Conservation (phyloP, 1,140 invertebrate species). For the Diorhabda carinulata region DNA sequence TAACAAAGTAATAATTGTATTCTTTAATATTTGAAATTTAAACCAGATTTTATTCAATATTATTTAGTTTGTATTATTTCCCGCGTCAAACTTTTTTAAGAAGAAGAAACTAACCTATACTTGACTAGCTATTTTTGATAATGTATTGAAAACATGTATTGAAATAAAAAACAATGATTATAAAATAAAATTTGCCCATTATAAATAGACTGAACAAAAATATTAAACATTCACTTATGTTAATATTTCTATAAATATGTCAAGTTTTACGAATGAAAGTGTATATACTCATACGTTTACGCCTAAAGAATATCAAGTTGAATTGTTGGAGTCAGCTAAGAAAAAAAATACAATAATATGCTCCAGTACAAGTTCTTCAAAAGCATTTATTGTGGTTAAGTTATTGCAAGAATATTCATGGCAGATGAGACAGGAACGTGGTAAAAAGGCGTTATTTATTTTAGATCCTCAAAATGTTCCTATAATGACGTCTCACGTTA, state of each 20-base stretch:
- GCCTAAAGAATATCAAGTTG: slow-evolving; percentile 73
- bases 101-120: no score
- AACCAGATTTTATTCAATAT: no score
- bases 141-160: no score
- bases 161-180: no score
- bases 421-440: slow-evolving; percentile 50
- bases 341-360: slow-evolving; percentile 81
- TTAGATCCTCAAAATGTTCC: slow-evolving; percentile 51
- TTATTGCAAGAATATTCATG: slow-evolving; percentile 72
- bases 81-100: no score
- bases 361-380: slow-evolving; percentile 74
- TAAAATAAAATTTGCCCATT: no score
- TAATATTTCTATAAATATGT: slow-evolving; percentile 46
- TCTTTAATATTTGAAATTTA: no score
- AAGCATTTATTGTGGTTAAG: slow-evolving; percentile 85
- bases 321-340: slow-evolving; percentile 74
- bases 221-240: no score
- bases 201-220: no score
- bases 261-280: slow-evolving; percentile 60
- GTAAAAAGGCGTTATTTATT: slow-evolving; percentile 42
- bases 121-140: no score
- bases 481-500: slow-evolving; percentile 51
- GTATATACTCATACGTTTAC: slow-evolving; percentile 68
- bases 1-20: no score
- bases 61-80: no score